Conservation (phyloP, 1,140 invertebrate species). For the Aradophagus sp. region DNA sequence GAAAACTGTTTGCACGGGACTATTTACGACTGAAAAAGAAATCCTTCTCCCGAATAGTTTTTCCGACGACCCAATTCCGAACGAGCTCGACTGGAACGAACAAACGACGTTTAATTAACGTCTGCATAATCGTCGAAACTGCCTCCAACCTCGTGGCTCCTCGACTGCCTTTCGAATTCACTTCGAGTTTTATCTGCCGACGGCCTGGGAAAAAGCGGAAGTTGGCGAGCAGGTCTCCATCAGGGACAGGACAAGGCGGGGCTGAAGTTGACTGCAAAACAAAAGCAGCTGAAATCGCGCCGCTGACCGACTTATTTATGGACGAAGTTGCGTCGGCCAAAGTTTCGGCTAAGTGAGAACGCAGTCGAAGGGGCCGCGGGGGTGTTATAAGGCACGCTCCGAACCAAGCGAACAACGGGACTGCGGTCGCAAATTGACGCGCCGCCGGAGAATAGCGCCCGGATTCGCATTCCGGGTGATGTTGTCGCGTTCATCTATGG, state of each 20-base stretch:
- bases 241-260: slow-evolving; percentile 37
- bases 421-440: too few species aligned
- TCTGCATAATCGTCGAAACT: slow-evolving; percentile 1
- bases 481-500: too few species aligned
- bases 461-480: too few species aligned
- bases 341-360: slow-evolving; percentile 13
- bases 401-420: too few species aligned
- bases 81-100: too few species aligned
- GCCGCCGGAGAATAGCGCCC: too few species aligned
- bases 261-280: slow-evolving; percentile 39
- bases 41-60: too few species aligned
- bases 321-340: slow-evolving; percentile 31
- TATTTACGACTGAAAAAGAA: too few species aligned
- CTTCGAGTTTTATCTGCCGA: slow-evolving; percentile 39
- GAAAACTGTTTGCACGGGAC: too few species aligned
- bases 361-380: too few species aligned
- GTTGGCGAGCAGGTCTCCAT: slow-evolving; percentile 29
- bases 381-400: neutral
- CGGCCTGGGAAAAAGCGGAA: slow-evolving; percentile 24
- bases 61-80: too few species aligned
- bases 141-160: slow-evolving; percentile 2
- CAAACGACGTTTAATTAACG: slow-evolving; percentile 4
- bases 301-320: slow-evolving; percentile 51
- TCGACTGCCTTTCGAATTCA: slow-evolving; percentile 20
- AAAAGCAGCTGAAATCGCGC: slow-evolving; percentile 34